Evolutionary conservation across 1,140 invertebrate genomes (phyloP).

Genomic region (Rhagoletis zephyria): DNA sequence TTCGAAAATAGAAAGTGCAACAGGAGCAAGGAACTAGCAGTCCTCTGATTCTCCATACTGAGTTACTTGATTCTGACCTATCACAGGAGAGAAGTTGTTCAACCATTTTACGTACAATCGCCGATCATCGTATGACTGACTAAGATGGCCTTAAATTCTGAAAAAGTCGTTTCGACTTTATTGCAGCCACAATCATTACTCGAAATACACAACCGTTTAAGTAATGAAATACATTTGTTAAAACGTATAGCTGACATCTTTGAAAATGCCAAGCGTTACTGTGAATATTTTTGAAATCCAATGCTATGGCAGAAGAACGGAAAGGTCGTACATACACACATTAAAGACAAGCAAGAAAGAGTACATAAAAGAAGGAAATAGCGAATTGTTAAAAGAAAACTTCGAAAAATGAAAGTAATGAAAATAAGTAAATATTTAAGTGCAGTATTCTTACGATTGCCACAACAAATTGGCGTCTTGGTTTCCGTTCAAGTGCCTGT

Average conservation of each 20-base stretch:
- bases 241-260: background rate
- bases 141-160: too few relatives aligned
- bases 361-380: background rate
- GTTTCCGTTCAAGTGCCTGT: conserved; percentile 31
- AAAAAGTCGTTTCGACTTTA: too few relatives aligned
- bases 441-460: background rate
- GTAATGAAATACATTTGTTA: background rate
- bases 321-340: background rate
- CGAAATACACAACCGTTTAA: background rate
- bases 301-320: background rate
- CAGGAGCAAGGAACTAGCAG: too few relatives aligned
- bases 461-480: conserved; percentile 5
- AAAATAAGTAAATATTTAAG: too few relatives aligned
- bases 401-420: too few relatives aligned
- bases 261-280: background rate
- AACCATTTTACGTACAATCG: too few relatives aligned
- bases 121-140: too few relatives aligned
- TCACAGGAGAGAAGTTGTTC: too few relatives aligned
- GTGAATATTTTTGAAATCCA: background rate
- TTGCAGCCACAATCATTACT: too few relatives aligned
- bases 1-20: too few relatives aligned
- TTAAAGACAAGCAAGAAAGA: background rate
- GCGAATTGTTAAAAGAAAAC: background rate
- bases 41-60: too few relatives aligned
- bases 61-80: too few relatives aligned